Percentiles rank a stretch among this genome's conserved stretches.
These are phyloP conservation scores for Gymnocephalus cernua DNA, from an alignment of 2,113 vertebrate genomes.

Conservation along the genomic window DNA sequence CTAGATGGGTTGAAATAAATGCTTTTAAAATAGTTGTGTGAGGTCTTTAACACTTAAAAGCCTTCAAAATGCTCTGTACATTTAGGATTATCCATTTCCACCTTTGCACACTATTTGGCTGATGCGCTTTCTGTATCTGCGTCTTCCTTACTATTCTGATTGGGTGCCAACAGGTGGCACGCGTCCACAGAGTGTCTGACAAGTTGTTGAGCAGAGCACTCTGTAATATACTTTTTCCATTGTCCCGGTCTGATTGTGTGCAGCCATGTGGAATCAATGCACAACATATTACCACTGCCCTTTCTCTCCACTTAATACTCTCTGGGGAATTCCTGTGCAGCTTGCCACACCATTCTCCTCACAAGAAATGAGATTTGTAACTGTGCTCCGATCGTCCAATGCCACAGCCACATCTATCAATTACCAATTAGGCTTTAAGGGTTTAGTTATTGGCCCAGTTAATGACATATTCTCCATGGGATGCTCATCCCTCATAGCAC, in stretches of 20 bases:
- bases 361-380: slow-evolving; percentile 69
- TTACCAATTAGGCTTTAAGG: slow-evolving; percentile 74
- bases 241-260: slow-evolving; percentile 71
- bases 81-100: neutral
- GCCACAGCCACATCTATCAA: slow-evolving; percentile 67
- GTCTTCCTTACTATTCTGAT: slow-evolving; percentile 2
- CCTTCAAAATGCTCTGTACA: neutral
- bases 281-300: slow-evolving; percentile 69
- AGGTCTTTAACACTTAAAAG: neutral
- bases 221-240: slow-evolving; percentile 50
- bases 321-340: slow-evolving; percentile 59
- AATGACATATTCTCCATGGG: slow-evolving; percentile 62
- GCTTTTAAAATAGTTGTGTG: neutral
- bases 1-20: neutral
- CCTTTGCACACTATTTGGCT: neutral
- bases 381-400: slow-evolving; percentile 39
- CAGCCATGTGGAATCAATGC: slow-evolving; percentile 76
- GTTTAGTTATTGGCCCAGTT: slow-evolving; percentile 68
- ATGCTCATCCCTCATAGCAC: slow-evolving; percentile 14
- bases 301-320: slow-evolving; percentile 70
- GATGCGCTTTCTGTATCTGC: neutral
- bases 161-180: slow-evolving; percentile 51
- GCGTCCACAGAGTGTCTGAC: slow-evolving; percentile 7
- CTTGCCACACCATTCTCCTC: slow-evolving; percentile 20
- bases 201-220: slow-evolving; percentile 31